These are phyloP conservation scores for Acronicta alni DNA, from an alignment of 2,888 invertebrate genomes.

Conservation along the genomic window DNA sequence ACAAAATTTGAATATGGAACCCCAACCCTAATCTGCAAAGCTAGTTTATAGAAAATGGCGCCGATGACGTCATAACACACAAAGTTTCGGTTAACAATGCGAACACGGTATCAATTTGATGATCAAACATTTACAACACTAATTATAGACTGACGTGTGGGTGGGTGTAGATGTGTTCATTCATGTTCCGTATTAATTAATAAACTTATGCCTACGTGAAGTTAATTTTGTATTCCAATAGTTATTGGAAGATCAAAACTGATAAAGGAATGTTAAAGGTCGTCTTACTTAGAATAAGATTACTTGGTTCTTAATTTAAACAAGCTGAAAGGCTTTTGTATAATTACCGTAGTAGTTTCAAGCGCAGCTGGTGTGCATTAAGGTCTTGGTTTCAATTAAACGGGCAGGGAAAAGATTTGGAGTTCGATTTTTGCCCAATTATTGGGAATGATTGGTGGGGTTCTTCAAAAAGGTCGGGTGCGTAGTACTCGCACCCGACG, in stretches of 20 bases:
- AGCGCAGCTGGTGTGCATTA: too few species aligned
- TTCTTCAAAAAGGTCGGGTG: too few species aligned
- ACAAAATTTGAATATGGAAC: not conserved
- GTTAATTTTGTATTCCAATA: constrained; percentile 5
- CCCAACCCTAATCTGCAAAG: constrained; percentile 1
- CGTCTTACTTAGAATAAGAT: too few species aligned
- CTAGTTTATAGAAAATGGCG: constrained; percentile 25
- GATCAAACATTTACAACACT: constrained; percentile 27
- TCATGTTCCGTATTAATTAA: constrained; percentile 20
- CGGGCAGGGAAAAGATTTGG: too few species aligned
- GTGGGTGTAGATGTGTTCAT: constrained; percentile 22
- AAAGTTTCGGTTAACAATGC: constrained; percentile 13
- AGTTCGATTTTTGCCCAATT: not conserved
- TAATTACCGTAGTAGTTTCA: too few species aligned
- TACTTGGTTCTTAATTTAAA: too few species aligned
- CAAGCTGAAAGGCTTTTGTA: too few species aligned
- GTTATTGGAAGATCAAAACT: not conserved
- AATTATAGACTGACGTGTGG: constrained; percentile 22
- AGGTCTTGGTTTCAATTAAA: too few species aligned
- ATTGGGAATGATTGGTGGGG: too few species aligned
- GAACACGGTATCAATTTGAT: constrained; percentile 34
- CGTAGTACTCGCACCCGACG: too few species aligned
- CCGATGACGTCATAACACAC: constrained; percentile 28
- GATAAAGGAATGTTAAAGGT: not conserved
- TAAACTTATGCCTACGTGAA: not conserved